Evolutionary conservation across 2,888 invertebrate genomes (phyloP), one percentile per base, ranked within the genome.

Genomic region (Aphelenchoides bicaudatus): DNA sequence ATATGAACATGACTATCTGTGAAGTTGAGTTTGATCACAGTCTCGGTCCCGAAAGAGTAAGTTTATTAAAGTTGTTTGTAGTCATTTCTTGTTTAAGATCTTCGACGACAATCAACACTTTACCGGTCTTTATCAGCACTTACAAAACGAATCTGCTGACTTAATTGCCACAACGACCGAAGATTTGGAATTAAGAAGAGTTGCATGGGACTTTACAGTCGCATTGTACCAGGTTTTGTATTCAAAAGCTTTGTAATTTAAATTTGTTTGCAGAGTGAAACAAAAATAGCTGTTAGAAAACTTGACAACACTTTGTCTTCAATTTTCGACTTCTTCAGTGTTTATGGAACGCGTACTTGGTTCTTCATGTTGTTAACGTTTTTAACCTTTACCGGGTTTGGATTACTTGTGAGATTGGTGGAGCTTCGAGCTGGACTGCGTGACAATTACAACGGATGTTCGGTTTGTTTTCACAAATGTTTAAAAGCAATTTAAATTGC

Each of bases 291-390:
- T n/a, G 10, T 43, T 8, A 43, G 25, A n/a, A 43, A 21, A 25
- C 21, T 21, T 6, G 16, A 43, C 43, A 43, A 6, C 10, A 43
- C 43, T 10, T 25, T 43, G 6, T 43, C 43, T 10, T 19, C 16
- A 8, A 25, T 43, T 25, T 43, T 43, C 43, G 43, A 43, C 23
- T 43, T 43, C 43, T 43, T 43, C 23, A 6, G 43, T 25, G 43
- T 43, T 43, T 43, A 43, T n/a, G 16, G 23, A 10, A n/a, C 10
- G 6, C 25, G 8, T 25, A 43, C 43, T 19, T 43, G 43, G 43
- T n/a, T 43, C 8, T 43, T 43, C 23, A 43, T 43, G 43, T 19
- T 25, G 8, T 8, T 43, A 19, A 43, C 16, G 10, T 43, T 43
- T 25, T 21, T 43, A 10, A 8, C 23, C 21, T 43, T 43, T n/a